These are phyloP conservation scores for Parapsyche elsis DNA, from an alignment of 1,140 invertebrate genomes.

Conservation along the genomic window DNA sequence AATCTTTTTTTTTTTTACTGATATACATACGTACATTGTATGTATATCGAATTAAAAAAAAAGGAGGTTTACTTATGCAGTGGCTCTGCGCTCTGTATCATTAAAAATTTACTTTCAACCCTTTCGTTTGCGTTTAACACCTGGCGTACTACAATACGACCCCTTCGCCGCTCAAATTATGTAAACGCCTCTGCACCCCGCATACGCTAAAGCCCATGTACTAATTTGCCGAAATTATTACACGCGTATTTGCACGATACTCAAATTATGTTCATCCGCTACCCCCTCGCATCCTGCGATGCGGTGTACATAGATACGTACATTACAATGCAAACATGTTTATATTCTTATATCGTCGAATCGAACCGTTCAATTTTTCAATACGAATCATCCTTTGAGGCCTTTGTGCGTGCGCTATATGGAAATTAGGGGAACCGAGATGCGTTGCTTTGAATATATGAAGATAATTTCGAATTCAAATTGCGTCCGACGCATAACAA, in stretches of 20 bases:
- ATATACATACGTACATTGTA: background rate
- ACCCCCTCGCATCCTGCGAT: too few relatives aligned
- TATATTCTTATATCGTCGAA: background rate
- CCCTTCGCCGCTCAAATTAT: background rate
- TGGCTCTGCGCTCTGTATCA: too few relatives aligned
- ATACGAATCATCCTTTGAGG: background rate
- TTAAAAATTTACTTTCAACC: too few relatives aligned
- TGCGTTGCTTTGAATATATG: constrained; percentile 3
- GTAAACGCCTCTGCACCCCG: too few relatives aligned
- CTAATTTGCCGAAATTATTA: background rate
- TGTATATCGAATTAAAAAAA: too few relatives aligned
- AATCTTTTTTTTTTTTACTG: too few relatives aligned
- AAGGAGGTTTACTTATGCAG: too few relatives aligned
- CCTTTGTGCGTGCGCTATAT: background rate
- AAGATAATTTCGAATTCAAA: constrained; percentile 7
- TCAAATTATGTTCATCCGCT: too few relatives aligned
- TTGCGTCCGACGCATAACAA: constrained; percentile 15
- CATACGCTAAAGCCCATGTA: background rate
- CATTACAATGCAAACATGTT: background rate
- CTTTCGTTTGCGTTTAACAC: too few relatives aligned
- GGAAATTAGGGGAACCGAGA: constrained; percentile 3
- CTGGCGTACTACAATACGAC: background rate
- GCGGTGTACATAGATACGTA: too few relatives aligned
- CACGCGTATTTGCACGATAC: background rate
- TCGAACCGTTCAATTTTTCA: background rate